phyloP scores from a whole-genome alignment of 1,140 invertebrate species.

The Lasioglossum albipes region DNA sequence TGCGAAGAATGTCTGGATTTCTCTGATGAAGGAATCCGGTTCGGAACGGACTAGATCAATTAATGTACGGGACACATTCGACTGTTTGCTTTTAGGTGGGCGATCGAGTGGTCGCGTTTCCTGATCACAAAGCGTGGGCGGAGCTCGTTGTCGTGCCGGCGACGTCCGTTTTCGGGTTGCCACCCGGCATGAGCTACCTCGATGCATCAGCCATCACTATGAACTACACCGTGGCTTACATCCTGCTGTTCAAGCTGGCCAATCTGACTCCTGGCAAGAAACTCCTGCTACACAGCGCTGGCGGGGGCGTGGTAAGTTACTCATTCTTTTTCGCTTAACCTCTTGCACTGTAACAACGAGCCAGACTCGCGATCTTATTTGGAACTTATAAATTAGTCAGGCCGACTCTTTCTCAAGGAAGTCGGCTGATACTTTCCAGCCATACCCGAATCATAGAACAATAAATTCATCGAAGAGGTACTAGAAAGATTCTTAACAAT shows the following conservation, averaged over 20 bases:
- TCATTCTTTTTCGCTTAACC: too few relatives aligned
- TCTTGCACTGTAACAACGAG: too few relatives aligned
- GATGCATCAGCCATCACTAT: conserved; percentile 92
- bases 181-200: conserved; percentile 87
- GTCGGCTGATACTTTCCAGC: too few relatives aligned
- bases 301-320: conserved; percentile 92
- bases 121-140: conserved; percentile 92
- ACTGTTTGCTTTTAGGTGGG: conserved; percentile 84
- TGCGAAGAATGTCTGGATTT: too few relatives aligned
- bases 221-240: conserved; percentile 92
- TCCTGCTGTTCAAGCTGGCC: conserved; percentile 91
- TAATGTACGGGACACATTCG: conserved; percentile 14
- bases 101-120: conserved; percentile 91
- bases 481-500: too few relatives aligned
- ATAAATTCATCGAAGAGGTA: too few relatives aligned
- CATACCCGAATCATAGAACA: too few relatives aligned
- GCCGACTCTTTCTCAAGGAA: too few relatives aligned
- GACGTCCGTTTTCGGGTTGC: conserved; percentile 89
- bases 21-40: not conserved
- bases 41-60: not conserved
- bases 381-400: too few relatives aligned
- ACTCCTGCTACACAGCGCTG: conserved; percentile 91
- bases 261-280: conserved; percentile 89
- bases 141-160: conserved; percentile 89
- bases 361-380: too few relatives aligned